These are phyloP conservation scores for Paraescarpia echinospica DNA, from an alignment of 1,140 invertebrate species.

Conservation along the genomic window DNA sequence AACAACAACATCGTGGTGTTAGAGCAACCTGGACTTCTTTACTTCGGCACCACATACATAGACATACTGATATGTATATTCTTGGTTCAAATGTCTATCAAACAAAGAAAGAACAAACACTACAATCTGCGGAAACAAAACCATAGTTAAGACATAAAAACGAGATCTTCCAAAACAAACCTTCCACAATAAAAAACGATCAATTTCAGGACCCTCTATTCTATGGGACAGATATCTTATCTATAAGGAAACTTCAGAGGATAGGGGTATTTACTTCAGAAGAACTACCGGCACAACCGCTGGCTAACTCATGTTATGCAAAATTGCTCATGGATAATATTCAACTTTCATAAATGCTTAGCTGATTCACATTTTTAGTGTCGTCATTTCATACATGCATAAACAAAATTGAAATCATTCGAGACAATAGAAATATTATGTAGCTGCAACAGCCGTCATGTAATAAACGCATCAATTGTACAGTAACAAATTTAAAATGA, in stretches of 20 bases:
- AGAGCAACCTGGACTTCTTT: neutral
- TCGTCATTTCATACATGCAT: too few relatives aligned
- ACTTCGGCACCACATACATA: neutral
- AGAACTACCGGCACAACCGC: neutral
- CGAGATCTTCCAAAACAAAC: neutral
- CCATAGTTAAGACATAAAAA: neutral
- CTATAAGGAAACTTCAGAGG: neutral
- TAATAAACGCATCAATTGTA: too few relatives aligned
- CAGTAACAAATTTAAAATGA: too few relatives aligned
- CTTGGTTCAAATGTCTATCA: neutral
- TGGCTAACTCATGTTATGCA: neutral
- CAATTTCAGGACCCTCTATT: neutral
- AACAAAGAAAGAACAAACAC: neutral
- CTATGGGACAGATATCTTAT: neutral
- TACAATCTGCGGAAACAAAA: neutral
- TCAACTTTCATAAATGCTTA: too few relatives aligned
- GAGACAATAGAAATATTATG: too few relatives aligned
- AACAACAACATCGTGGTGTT: neutral
- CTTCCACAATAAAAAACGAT: neutral
- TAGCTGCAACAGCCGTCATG: too few relatives aligned
- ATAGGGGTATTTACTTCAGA: neutral
- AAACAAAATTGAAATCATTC: too few relatives aligned
- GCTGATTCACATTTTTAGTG: too few relatives aligned
- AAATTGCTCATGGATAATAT: too few relatives aligned
- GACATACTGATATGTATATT: neutral